Evolutionary conservation across 2,888 invertebrate genomes (phyloP), one percentile per base, ranked within the genome.

Genomic region (Teleiodes luculella): DNA sequence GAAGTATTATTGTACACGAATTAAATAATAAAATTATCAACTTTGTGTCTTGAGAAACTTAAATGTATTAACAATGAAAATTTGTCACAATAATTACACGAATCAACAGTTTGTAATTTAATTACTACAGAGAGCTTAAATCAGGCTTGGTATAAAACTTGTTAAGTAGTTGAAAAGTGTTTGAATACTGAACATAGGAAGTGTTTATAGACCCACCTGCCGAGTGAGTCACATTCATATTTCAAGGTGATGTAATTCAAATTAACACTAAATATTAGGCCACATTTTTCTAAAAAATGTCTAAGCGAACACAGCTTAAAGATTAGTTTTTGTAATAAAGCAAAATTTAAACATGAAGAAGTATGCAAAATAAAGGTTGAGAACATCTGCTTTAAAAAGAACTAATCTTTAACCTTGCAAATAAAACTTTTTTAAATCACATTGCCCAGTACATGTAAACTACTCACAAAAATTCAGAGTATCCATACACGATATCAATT

Each of bases 401-500:
- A 74, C 71, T 70, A 76, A 72, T 73, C 72, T 52, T 60, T 62
- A 68, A 68, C 57, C 52, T 55, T 61, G 63, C 57, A 65, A 60
- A 57, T 58, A 43, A 57, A 61, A 59, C n/a, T 55, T 61, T 64
- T 68, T 65, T 65, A 75, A 83, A 80, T 78, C 78, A 84, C 80
- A 79, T 78, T 76, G 73, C 80, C 78, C 83, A 79, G 73, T 77
- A 76, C 70, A 80, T 74, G 79, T 64, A 63, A 81, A 70, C 83
- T 86, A 85, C 76, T 73, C 80, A 78, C 78, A 81, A 78, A 39
- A 43, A 76, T 78, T 80, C 76, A 75, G 83, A 86, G 83, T 85
- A 86, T 84, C 80, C 76, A 76, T 86, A 86, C 76, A 84, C 75
- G 71, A 73, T 78, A 75, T 75, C 67, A 70, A 78, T 80, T 78